Evolutionary conservation across 2,888 invertebrate species (phyloP).

Genomic region (Andrena fulva): DNA sequence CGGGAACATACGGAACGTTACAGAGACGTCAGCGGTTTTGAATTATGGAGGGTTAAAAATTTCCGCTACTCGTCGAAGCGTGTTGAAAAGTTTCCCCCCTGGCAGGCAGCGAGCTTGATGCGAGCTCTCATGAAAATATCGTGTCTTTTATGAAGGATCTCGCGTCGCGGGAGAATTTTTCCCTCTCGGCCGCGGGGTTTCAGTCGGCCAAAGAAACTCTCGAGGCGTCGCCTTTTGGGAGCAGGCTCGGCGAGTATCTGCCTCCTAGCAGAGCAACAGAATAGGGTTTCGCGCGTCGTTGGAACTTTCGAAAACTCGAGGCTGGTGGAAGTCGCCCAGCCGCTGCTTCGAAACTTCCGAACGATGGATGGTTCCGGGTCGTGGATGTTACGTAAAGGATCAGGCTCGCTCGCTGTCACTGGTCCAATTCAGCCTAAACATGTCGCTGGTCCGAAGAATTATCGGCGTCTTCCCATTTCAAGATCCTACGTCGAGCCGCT

Average conservation of each 20-base stretch:
- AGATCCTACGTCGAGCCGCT: conserved; percentile 15
- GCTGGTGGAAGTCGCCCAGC: conserved; percentile 62
- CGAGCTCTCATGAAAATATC: conserved; percentile 62
- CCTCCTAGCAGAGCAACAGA: conserved; percentile 48
- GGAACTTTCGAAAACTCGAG: conserved; percentile 70
- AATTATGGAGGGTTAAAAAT: conserved; percentile 51
- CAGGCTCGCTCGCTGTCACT: conserved; percentile 46
- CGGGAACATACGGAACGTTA: conserved; percentile 5
- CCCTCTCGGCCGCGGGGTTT: conserved; percentile 36
- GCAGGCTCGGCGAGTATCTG: conserved; percentile 28
- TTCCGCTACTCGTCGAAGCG: conserved; percentile 45
- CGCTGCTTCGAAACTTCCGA: conserved; percentile 68
- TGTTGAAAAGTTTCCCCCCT: conserved; percentile 51
- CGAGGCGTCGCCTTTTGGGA: conserved; percentile 61
- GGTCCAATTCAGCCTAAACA: conserved; percentile 58
- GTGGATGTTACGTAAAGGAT: conserved; percentile 68
- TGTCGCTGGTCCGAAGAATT: conserved; percentile 41
- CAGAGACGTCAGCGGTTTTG: conserved; percentile 19
- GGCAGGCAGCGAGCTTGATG: conserved; percentile 21
- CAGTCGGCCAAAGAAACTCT: conserved; percentile 58
- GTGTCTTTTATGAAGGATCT: conserved; percentile 55
- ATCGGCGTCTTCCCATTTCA: conserved; percentile 36
- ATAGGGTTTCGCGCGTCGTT: conserved; percentile 67
- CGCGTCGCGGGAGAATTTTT: conserved; percentile 45
- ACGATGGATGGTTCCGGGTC: conserved; percentile 70